phyloP scores from a whole-genome alignment of 1,140 invertebrate genomes.

The Drosophila kurseongensis region DNA sequence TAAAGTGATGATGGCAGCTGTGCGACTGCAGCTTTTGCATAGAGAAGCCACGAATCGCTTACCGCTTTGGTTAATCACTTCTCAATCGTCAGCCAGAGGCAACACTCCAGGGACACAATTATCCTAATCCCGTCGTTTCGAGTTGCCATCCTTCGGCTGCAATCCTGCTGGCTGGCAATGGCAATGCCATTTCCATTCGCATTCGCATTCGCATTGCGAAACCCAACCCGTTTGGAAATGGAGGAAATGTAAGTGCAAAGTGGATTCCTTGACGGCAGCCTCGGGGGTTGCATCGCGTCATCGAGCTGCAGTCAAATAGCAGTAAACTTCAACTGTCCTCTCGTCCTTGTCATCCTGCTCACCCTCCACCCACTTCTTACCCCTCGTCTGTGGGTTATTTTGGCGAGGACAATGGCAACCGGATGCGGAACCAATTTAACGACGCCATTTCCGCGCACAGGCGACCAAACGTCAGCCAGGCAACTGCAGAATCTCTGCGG shows the following conservation, averaged over 20 bases:
- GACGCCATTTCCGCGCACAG: conserved; percentile 50
- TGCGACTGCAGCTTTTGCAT: not conserved
- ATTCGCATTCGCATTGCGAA: not conserved
- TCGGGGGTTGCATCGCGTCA: conserved; percentile 36
- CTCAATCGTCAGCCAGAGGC: conserved; percentile 3
- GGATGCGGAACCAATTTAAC: conserved; percentile 64
- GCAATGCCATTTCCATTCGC: not conserved
- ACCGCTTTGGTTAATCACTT: conserved; percentile 39
- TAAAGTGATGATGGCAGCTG: not conserved
- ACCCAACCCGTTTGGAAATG: not conserved
- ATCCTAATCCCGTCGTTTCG: conserved; percentile 19
- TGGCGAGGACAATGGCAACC: conserved; percentile 30
- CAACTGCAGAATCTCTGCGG: conserved; percentile 58
- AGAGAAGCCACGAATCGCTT: conserved; percentile 13
- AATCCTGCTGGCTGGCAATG: not conserved
- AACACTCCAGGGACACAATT: conserved; percentile 19
- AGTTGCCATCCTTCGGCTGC: not conserved
- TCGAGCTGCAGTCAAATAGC: conserved; percentile 38
- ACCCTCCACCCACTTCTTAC: too few species aligned
- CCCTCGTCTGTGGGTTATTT: conserved; percentile 12
- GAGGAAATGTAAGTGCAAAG: conserved; percentile 41
- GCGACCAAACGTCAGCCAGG: conserved; percentile 28
- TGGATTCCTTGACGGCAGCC: conserved; percentile 27
- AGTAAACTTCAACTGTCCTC: conserved; percentile 28
- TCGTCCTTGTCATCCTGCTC: conserved; percentile 6